Evolutionary conservation across 2,888 invertebrate species (phyloP).

Genomic region (Blastobasis lacticolella): DNA sequence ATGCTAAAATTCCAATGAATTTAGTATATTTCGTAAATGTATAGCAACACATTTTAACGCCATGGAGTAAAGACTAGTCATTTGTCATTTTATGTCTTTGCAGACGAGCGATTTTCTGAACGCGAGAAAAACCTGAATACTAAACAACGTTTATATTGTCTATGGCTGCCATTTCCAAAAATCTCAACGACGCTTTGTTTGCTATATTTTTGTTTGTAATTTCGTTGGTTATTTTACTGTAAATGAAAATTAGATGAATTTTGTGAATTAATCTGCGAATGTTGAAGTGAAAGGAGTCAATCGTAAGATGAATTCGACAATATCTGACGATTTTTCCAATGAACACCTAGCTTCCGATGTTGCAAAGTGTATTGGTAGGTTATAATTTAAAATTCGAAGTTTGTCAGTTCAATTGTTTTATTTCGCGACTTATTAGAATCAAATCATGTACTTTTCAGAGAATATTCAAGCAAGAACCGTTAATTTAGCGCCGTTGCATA

Average conservation of each 20-base stretch:
- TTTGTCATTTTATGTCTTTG: no score
- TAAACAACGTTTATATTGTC: no score
- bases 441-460: slow-evolving; percentile 43
- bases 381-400: slow-evolving; percentile 57
- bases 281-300: slow-evolving; percentile 23
- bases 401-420: slow-evolving; percentile 42
- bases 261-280: slow-evolving; percentile 26
- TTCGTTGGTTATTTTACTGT: slow-evolving; percentile 5
- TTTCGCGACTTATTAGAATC: slow-evolving; percentile 14
- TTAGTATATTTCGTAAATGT: no score
- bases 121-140: no score
- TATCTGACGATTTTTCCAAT: slow-evolving; percentile 52
- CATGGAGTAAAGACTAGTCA: no score
- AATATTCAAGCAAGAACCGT: slow-evolving; percentile 48
- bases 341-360: slow-evolving; percentile 53
- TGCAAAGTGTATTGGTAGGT: slow-evolving; percentile 61
- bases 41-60: no score
- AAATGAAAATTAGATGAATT: slow-evolving; percentile 11
- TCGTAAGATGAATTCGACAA: slow-evolving; percentile 65
- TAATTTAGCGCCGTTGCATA: slow-evolving; percentile 49
- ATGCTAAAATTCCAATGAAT: no score
- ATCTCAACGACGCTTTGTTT: slow-evolving; percentile 22
- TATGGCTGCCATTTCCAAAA: slow-evolving; percentile 20
- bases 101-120: no score
- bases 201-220: slow-evolving; percentile 7